phyloP scores from a whole-genome alignment of 2,797 vertebrate species.

The Heterohyrax brucei region DNA sequence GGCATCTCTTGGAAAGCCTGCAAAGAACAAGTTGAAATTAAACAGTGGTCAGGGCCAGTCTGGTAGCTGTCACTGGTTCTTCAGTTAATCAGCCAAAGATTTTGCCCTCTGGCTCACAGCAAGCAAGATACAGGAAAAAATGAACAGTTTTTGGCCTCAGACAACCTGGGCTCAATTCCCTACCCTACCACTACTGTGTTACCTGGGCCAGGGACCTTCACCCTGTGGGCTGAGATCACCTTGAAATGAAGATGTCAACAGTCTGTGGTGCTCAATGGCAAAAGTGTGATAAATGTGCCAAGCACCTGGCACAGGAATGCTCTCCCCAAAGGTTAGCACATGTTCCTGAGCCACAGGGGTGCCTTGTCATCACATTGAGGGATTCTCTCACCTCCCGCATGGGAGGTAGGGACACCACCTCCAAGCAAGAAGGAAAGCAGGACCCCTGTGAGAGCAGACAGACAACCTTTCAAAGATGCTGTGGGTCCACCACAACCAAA shows the following conservation, averaged over 20 bases:
- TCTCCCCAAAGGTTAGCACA: not conserved
- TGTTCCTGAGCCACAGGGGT: not conserved
- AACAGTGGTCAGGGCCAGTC: not conserved
- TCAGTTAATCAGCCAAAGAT: not conserved
- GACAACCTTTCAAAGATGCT: not conserved
- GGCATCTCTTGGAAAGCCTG: constrained; percentile 21
- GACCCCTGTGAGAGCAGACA: not conserved
- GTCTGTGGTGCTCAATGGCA: not conserved
- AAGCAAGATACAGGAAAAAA: accelerated
- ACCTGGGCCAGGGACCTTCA: not conserved
- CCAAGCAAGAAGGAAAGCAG: not conserved
- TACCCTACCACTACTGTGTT: not conserved
- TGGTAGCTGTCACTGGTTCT: not conserved
- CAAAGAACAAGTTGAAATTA: constrained; percentile 55
- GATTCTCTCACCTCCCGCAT: not conserved
- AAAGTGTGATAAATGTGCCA: not conserved
- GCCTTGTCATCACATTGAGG: not conserved
- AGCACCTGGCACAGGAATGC: not conserved
- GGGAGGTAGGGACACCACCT: not conserved
- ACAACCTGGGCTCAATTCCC: constrained; percentile 11
- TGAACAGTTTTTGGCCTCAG: not conserved
- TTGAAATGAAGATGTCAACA: not conserved
- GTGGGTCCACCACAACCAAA: not conserved
- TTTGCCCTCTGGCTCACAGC: not conserved
- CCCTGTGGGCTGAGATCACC: not conserved